Evolutionary conservation across 2,888 invertebrate genomes (phyloP).

Genomic region (Augiades crinisus): DNA sequence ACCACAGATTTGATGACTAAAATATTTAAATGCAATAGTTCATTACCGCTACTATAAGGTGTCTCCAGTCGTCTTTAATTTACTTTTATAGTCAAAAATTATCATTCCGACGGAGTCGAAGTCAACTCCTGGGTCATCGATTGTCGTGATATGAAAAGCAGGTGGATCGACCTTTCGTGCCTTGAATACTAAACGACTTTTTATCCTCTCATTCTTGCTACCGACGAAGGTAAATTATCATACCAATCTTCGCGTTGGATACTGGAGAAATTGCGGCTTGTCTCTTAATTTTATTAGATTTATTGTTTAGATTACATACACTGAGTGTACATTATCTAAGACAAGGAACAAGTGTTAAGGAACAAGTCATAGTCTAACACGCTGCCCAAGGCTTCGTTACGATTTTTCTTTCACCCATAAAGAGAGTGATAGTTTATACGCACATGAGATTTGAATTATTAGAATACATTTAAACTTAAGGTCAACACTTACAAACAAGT

Average conservation of each 20-base stretch:
- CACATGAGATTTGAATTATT: too few relatives aligned
- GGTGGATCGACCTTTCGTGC: slow-evolving; percentile 71
- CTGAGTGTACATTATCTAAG: too few relatives aligned
- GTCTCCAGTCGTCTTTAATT: slow-evolving; percentile 52
- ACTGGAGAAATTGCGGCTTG: background rate
- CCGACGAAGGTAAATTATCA: slow-evolving; percentile 64
- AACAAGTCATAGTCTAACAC: too few relatives aligned
- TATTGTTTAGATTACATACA: too few relatives aligned
- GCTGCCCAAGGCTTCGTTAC: too few relatives aligned
- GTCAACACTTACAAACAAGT: too few relatives aligned
- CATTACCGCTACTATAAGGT: background rate
- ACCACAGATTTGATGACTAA: too few relatives aligned
- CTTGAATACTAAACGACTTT: slow-evolving; percentile 71
- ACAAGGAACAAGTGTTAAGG: too few relatives aligned
- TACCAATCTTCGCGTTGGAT: slow-evolving; percentile 32
- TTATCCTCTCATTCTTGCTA: slow-evolving; percentile 69
- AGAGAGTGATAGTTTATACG: too few relatives aligned
- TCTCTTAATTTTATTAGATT: too few relatives aligned
- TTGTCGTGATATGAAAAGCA: slow-evolving; percentile 79
- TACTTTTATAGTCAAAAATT: slow-evolving; percentile 76
- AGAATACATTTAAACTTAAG: too few relatives aligned
- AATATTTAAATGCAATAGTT: background rate
- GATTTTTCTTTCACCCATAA: too few relatives aligned
- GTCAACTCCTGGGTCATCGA: slow-evolving; percentile 67
- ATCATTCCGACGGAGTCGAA: slow-evolving; percentile 59